A percentile compares a stretch with the other conserved stretches of the same genome.
These are phyloP conservation scores for Nannoperca obscura DNA, from an alignment of 2,797 vertebrate species.

Conservation along the genomic window DNA sequence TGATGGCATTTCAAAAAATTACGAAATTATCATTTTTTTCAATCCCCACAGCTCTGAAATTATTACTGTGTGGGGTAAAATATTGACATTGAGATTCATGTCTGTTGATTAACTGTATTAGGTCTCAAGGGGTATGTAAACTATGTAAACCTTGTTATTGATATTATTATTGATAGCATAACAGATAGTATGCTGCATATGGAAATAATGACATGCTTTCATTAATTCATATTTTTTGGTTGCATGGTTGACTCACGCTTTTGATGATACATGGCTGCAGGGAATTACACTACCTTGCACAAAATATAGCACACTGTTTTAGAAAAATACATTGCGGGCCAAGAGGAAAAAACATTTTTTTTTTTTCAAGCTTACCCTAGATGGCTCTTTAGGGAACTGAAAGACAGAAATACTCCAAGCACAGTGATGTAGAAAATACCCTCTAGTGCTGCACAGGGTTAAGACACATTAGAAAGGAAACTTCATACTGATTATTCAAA, in stretches of 20 bases:
- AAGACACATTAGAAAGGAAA: conserved; percentile 19
- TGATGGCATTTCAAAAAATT: conserved; percentile 63
- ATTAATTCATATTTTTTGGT: conserved; percentile 42
- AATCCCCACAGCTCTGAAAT: conserved; percentile 32
- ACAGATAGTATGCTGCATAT: conserved; percentile 20
- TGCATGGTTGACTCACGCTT: conserved; percentile 29
- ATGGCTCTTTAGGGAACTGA: conserved; percentile 38
- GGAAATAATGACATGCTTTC: conserved; percentile 42
- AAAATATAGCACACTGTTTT: conserved; percentile 25
- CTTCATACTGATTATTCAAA: conserved; percentile 37
- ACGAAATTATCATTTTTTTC: conserved; percentile 15
- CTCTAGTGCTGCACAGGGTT: neutral
- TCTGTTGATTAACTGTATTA: conserved; percentile 38
- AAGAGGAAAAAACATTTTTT: conserved; percentile 15
- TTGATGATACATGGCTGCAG: conserved; percentile 43
- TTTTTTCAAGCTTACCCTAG: conserved; percentile 18
- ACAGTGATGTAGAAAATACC: conserved; percentile 15
- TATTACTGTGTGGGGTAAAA: conserved; percentile 30
- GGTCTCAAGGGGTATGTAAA: conserved; percentile 46
- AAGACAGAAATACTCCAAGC: conserved; percentile 34
- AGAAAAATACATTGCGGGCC: conserved; percentile 13
- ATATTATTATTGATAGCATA: conserved; percentile 40
- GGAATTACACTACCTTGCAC: conserved; percentile 44
- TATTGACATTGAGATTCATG: conserved; percentile 54
- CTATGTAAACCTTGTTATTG: conserved; percentile 52